Evolutionary conservation across 2,797 vertebrate species (phyloP), one percentile per base, ranked within the genome.

Genomic region (Euthynnus affinis): DNA sequence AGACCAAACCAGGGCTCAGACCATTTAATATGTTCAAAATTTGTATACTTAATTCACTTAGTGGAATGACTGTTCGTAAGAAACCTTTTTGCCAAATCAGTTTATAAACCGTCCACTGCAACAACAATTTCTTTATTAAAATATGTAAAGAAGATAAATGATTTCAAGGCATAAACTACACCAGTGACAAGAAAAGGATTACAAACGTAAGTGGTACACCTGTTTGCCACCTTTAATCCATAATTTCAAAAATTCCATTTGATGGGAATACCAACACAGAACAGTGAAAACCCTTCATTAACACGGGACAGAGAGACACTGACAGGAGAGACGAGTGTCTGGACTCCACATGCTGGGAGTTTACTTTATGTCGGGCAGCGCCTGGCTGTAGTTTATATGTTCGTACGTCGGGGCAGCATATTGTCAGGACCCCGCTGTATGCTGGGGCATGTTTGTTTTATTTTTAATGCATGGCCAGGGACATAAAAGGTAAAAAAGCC

Each of bases 401-500:
- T 70, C 74, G 29, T 85, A 78, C 6, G 29, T 62, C 10, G 4
- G 60, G 80, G 76, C 80, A 64, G 86, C 79, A 80, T 86, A 90
- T 92, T 92, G 91, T 81, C 85, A 90, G 80, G 84, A 80, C 78
- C 68, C 72, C 44, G 74, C 75, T 75, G 75, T 80, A 80, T 0
- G 52, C 71, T 17, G 67, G 86, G 86, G 71, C 78, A 86, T 78
- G 87, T 95, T 93, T 93, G 92, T 90, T 93, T 94, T 93, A 94
- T 94, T 94, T 94, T 91, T 90, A 91, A 94, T 92, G 87, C 85
- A 69, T 61, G 48, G 77, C 56, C 78, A 92, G 71, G 93, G 93
- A 94, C 93, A 93, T 93, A 94, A 91, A 94, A 92, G 93, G 94
- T 91, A 93, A 93, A 91, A 90, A 91, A 86, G 81, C 73, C 78